Base-by-base conservation (phyloP, 2,797 vertebrate species). In the Kryptopterus vitreolus region DNA sequence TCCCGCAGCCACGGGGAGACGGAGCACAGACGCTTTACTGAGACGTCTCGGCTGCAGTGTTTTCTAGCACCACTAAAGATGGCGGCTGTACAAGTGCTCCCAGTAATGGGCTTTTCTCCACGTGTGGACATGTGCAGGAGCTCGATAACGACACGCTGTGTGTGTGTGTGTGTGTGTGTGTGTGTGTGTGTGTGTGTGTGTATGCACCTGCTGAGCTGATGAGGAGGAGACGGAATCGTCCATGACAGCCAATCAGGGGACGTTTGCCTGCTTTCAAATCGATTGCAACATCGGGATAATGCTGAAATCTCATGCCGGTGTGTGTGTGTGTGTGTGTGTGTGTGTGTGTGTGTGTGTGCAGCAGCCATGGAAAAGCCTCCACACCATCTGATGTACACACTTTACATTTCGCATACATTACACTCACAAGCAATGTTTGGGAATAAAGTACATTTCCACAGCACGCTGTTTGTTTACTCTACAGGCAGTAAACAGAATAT, bases 51-150 rank as follows among this genome's bases (percentile, higher is more conserved):
- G 62, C 83, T 76, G 81, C 70, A 66, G 76, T 84, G 85, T 87
- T 72, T 76, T 83, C 20, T 71, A 76, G 72, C 63, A 89, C 86
- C 82, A 87, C 91, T 90, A 88, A n/a, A 79, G 84, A 83, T 72
- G 83, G 77, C 87, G 88, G 90, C 87, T 88, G 88, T 88, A 88
- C 86, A 86, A 90, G 84, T 88, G 89, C 87, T 88, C 79, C 50
- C 46, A 88, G 84, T 90, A 90, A 92, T 93, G 90, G 90, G 89
- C 89, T 84, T 46, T n/a, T 85, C 70, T 80, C 77, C 77, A 69
- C 76, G 50, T 78, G 76, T 81, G 78, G 82, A 81, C 83, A 86
- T 83, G 82, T 93, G 92, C 84, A 82, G 59, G 76, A 82, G 81
- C 86, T 85, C 91, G 92, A 94, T 94, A 93, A 92, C n/a, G n/a